These are phyloP conservation scores for Aspiorhynchus laticeps DNA, from an alignment of 2,113 vertebrate species.

Conservation along the genomic window DNA sequence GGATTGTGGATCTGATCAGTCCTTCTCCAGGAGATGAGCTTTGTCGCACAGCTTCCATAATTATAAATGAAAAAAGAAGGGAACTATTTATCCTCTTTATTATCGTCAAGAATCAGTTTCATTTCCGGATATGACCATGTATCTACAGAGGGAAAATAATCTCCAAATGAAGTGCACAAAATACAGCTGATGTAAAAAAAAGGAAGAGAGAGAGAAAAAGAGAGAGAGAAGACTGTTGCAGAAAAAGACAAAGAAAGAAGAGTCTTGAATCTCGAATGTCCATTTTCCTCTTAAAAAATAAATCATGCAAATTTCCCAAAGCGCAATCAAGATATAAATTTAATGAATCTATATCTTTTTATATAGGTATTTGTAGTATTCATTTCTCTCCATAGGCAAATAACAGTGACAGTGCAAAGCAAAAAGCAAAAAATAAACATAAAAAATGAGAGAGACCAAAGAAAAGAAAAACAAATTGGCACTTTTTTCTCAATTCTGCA, in stretches of 20 bases:
- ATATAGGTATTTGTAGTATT: slow-evolving; percentile 54
- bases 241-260: slow-evolving; percentile 60
- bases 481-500: slow-evolving; percentile 76
- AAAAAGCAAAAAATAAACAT: slow-evolving; percentile 34
- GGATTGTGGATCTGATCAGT: slow-evolving; percentile 58
- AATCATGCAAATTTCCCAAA: slow-evolving; percentile 76
- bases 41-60: slow-evolving; percentile 66
- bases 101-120: slow-evolving; percentile 71
- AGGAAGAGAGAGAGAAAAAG: slow-evolving; percentile 33
- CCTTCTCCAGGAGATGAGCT: slow-evolving; percentile 55
- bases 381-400: slow-evolving; percentile 70
- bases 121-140: slow-evolving; percentile 75
- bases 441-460: slow-evolving; percentile 52
- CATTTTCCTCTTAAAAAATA: slow-evolving; percentile 54
- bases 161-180: slow-evolving; percentile 65
- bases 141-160: slow-evolving; percentile 62
- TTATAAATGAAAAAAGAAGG: slow-evolving; percentile 70
- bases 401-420: slow-evolving; percentile 71
- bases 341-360: slow-evolving; percentile 62
- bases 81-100: slow-evolving; percentile 74
- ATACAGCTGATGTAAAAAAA: slow-evolving; percentile 69
- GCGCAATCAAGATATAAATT: slow-evolving; percentile 72
- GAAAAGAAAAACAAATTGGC: slow-evolving; percentile 74
- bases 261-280: slow-evolving; percentile 46
- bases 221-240: slow-evolving; percentile 58